Conservation (phyloP, 1,140 invertebrate genomes). For the Heterodera carotae region DNA sequence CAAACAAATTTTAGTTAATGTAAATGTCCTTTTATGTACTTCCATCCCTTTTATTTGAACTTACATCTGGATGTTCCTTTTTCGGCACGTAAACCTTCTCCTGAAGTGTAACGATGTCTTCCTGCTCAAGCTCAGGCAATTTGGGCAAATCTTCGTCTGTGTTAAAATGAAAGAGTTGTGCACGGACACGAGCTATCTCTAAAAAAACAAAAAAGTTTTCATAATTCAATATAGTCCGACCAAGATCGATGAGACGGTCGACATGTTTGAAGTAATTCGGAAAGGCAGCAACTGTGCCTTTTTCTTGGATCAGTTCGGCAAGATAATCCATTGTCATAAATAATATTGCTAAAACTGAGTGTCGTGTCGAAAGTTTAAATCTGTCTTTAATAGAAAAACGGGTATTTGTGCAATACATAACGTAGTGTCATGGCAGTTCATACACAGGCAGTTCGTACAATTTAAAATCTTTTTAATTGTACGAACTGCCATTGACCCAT, state of each 20-base stretch:
- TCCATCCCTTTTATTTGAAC: too few species aligned
- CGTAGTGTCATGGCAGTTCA: too few species aligned
- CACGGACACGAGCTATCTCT: conserved; percentile 97
- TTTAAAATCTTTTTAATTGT: too few species aligned
- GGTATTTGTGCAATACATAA: too few species aligned
- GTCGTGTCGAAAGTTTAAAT: not conserved
- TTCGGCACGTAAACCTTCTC: conserved; percentile 99
- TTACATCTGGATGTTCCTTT: conserved; percentile 98
- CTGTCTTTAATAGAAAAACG: not conserved
- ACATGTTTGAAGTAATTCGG: conserved; percentile 40
- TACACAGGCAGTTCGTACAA: too few species aligned
- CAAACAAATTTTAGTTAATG: not conserved
- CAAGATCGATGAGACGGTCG: conserved; percentile 42
- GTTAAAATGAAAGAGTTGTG: conserved; percentile 96
- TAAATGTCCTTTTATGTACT: too few species aligned
- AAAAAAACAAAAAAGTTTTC: conserved; percentile 59
- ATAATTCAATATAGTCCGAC: conserved; percentile 28
- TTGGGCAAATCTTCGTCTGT: conserved; percentile 88
- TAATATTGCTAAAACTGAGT: not conserved
- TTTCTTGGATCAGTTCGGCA: conserved; percentile 32
- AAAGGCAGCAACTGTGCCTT: conserved; percentile 25
- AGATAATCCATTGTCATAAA: conserved; percentile 29
- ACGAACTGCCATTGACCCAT: too few species aligned
- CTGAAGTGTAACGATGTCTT: conserved; percentile 84
- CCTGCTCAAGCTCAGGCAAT: conserved; percentile 84